Conservation (phyloP, 1,140 invertebrate species). For the Brachystomella parvula region DNA sequence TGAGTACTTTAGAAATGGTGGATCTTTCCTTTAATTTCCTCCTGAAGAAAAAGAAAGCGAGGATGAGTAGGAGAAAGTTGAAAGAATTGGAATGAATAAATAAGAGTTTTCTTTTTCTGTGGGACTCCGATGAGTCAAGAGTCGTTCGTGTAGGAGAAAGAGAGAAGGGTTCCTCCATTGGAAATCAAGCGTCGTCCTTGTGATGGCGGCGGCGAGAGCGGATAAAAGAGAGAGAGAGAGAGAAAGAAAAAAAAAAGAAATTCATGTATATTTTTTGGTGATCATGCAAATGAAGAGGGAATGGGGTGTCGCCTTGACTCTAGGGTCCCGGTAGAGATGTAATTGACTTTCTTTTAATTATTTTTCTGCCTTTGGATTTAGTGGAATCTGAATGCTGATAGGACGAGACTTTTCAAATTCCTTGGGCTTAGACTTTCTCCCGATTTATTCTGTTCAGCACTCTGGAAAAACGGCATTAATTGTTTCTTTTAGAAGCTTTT, state of each 20-base stretch:
- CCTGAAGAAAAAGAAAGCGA: no score
- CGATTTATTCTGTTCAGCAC: slow-evolving; percentile 38
- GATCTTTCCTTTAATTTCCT: no score
- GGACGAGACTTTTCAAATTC: slow-evolving; percentile 29
- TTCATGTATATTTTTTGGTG: slow-evolving; percentile 20
- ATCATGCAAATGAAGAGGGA: slow-evolving; percentile 38
- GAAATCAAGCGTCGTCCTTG: not conserved
- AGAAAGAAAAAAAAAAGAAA: slow-evolving; percentile 12
- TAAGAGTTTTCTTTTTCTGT: not conserved
- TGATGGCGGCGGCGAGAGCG: not conserved
- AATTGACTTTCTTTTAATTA: slow-evolving; percentile 41
- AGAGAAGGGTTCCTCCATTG: not conserved
- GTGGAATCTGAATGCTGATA: slow-evolving; percentile 34
- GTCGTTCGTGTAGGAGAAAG: not conserved
- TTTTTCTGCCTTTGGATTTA: slow-evolving; percentile 34
- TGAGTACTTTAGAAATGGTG: no score
- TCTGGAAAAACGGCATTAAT: slow-evolving; percentile 39
- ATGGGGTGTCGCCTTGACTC: slow-evolving; percentile 34
- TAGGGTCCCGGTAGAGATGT: slow-evolving; percentile 36
- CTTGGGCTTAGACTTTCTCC: slow-evolving; percentile 19
- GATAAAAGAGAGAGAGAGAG: slow-evolving; percentile 22
- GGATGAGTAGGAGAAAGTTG: no score
- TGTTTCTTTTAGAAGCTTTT: slow-evolving; percentile 38
- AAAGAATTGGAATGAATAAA: not conserved
- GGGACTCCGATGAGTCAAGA: not conserved